Evolutionary conservation across 2,797 vertebrate genomes (phyloP), one percentile per base, ranked within the genome.

Genomic region (Mycteria americana): DNA sequence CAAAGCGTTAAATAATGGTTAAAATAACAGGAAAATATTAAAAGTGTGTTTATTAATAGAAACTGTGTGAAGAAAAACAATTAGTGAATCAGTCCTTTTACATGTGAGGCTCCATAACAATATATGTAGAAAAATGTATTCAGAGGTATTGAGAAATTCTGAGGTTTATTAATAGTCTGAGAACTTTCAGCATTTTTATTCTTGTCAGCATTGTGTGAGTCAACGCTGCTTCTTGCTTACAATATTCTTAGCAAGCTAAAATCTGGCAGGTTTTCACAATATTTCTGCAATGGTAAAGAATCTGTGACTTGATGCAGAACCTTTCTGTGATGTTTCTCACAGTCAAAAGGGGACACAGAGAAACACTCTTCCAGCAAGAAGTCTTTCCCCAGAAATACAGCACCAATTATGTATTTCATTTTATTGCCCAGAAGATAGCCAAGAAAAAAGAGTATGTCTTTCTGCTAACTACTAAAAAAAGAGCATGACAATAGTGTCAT

Each of bases 21-120:
- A 76, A 84, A 92, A 91, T 84, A 83, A 46, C 65, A 63, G 67
- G 65, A 93, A 96, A 94, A 74, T 86, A 90, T 69, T 69, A 11
- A 43, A 68, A 59, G 2, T 31, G 2, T 33, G 25, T 43, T 93
- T 88, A 24, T 57, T 94, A 94, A 73, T 76, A 69, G 50, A 25
- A 75, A 75, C 30, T 28, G 6, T 21, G 28, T 62, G 35, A 92
- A 84, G 28, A 76, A 95, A 88, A 79, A 30, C 37, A 75, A 5
- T 64, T 54, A 72, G 6, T 50, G 39, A 69, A 79, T 82, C 37
- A 73, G 30, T 54, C 23, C 18, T 76, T 78, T 88, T 48, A 53
- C 9, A 16, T 13, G 9, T 8, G 13, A 76, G 39, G 19, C 85
- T 89, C 35, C 15, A 19, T 73, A 79, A 79, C 30, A 92, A 82